Evolutionary conservation across 2,888 invertebrate genomes (phyloP).

Genomic region (Vanessa cardui): DNA sequence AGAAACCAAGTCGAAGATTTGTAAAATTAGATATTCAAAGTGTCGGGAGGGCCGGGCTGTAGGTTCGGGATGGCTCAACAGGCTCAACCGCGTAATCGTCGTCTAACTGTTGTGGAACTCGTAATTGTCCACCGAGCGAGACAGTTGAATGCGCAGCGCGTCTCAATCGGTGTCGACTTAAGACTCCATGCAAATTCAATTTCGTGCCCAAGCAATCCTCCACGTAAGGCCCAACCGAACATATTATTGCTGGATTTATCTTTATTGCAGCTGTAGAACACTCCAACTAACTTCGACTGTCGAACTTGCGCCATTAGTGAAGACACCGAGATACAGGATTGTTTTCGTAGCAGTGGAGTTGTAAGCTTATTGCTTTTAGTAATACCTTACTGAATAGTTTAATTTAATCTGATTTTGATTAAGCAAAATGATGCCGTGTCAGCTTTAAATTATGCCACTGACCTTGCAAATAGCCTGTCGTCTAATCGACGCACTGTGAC

Average conservation of each 20-base stretch:
- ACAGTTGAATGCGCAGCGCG: constrained; percentile 60
- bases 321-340: constrained; percentile 82
- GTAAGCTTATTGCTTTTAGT: constrained; percentile 82
- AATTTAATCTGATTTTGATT: constrained; percentile 65
- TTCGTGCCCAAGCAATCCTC: constrained; percentile 78
- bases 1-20: constrained; percentile 20
- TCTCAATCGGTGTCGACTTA: constrained; percentile 77
- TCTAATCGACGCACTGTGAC: background rate
- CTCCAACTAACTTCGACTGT: constrained; percentile 82
- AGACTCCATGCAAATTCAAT: constrained; percentile 83
- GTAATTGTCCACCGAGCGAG: constrained; percentile 71
- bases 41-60: constrained; percentile 21
- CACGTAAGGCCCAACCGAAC: constrained; percentile 80
- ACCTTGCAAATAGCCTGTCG: constrained; percentile 4
- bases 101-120: constrained; percentile 63
- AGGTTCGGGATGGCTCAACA: constrained; percentile 50
- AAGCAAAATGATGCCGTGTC: background rate
- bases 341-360: constrained; percentile 80
- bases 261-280: constrained; percentile 82
- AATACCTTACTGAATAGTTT: constrained; percentile 72
- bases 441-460: constrained; percentile 3
- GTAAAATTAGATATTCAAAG: constrained; percentile 40
- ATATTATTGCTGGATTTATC: constrained; percentile 83
- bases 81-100: constrained; percentile 63
- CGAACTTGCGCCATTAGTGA: constrained; percentile 82